Evolutionary conservation across 92 coral and sea anemone species (phyloP).

Genomic region (Zoanthus gigantus): DNA sequence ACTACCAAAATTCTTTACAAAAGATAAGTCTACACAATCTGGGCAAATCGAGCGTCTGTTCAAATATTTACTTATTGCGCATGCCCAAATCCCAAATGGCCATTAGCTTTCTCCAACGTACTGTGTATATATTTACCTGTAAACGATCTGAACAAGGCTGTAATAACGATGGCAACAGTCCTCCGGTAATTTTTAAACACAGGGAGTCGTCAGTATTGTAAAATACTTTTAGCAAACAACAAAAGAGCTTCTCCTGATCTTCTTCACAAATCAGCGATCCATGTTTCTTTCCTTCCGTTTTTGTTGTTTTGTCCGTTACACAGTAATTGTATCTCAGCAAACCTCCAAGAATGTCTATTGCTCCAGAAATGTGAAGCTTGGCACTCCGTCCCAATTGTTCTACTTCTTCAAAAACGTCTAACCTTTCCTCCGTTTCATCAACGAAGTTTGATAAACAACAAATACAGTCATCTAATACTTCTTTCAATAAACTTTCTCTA

Average conservation of each 20-base stretch:
- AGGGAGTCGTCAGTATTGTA: constrained; percentile 59
- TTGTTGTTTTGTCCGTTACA: constrained; percentile 10
- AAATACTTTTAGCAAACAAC: constrained; percentile 66
- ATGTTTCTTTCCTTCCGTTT: background rate
- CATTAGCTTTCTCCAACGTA: no score
- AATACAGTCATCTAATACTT: constrained; percentile 55
- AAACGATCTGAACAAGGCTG: constrained; percentile 44
- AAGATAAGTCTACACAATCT: no score
- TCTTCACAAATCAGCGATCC: constrained; percentile 51
- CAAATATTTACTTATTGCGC: no score
- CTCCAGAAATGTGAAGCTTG: constrained; percentile 68
- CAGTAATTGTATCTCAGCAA: constrained; percentile 39
- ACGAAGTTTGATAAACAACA: constrained; percentile 48
- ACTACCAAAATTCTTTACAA: no score
- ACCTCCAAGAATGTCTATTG: constrained; percentile 83
- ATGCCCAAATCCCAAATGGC: no score
- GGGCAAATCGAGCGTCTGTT: no score
- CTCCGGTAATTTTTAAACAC: constrained; percentile 80
- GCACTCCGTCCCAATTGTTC: constrained; percentile 21
- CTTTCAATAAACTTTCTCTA: constrained; percentile 51
- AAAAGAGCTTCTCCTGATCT: constrained; percentile 67
- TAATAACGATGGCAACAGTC: constrained; percentile 73
- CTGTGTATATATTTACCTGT: constrained; percentile 46
- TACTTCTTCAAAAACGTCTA: background rate
- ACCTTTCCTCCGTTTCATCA: constrained; percentile 19